phyloP scores from a whole-genome alignment of 2,797 vertebrate species.

The Sebastes vulpes region DNA sequence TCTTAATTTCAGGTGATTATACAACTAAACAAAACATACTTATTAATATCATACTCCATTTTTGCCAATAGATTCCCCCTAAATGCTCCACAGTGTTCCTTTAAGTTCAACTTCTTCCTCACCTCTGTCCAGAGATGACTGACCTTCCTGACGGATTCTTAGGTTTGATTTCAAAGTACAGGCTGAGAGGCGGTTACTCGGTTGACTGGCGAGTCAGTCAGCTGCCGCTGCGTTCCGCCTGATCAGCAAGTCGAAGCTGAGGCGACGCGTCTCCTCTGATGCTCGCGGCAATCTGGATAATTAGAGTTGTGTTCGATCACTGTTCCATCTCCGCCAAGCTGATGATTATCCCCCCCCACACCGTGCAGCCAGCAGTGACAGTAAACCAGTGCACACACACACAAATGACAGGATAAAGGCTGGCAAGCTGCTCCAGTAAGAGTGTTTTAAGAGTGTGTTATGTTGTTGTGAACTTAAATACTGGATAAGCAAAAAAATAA shows the following conservation, averaged over 20 bases:
- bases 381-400: constrained; percentile 38
- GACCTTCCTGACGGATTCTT: constrained; percentile 1
- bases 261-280: constrained; percentile 5
- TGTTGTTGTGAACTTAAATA: not conserved
- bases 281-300: constrained; percentile 59
- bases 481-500: not conserved
- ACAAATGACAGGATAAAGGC: constrained; percentile 4
- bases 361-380: constrained; percentile 5
- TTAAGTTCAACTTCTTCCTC: not conserved
- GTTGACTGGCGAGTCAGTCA: constrained; percentile 26
- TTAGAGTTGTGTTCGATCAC: constrained; percentile 64
- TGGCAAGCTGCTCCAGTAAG: not conserved
- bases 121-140: constrained; percentile 8
- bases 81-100: too few species aligned
- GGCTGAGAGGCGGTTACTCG: constrained; percentile 12
- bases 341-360: constrained; percentile 42
- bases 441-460: not conserved
- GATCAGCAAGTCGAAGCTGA: constrained; percentile 37
- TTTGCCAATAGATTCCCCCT: too few species aligned
- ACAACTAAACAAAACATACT: too few species aligned
- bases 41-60: too few species aligned
- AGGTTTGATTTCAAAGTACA: constrained; percentile 9
- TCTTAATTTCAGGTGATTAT: too few species aligned
- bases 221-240: not conserved
- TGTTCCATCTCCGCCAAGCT: constrained; percentile 38